Evolutionary conservation across 2,113 vertebrate genomes (phyloP), one percentile per base, ranked within the genome.

Genomic region (Sitta europaea): DNA sequence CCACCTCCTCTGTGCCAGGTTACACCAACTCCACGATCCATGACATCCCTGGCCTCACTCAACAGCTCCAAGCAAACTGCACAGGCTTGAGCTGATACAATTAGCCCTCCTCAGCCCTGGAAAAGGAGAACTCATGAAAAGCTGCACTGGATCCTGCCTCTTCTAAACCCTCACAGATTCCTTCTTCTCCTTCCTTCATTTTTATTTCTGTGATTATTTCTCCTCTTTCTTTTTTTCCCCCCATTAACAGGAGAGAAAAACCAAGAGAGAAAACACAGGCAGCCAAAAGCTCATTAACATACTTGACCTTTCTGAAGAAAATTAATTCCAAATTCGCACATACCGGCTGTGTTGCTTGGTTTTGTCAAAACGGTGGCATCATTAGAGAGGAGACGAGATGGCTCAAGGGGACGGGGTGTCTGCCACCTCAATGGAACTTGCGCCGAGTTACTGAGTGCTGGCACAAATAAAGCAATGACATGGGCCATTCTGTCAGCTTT

Each of bases 311-410:
- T 97, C 77, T 51, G 93, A 97, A 62, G 97, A 97, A 98, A 98
- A 98, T 98, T 97, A 98, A 98, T 98, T 98, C 97, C 95, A 97
- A 98, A 96, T 98, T 98, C 97, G 96, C 98, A 98, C 97, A 66
- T 98, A 97, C 98, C 76, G 67, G 97, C 97, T 97, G 96, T 35
- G 95, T 47, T 94, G 97, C 97, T 98, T 96, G 92, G 97, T 97
- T 98, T 97, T 98, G 98, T 98, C 98, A 98, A 86, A 98, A 97
- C 45, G 57, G 70, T 96, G 97, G 93, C 98, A 97, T 98, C 98
- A 97, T 98, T 97, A 98, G 97, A 96, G 96, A 94, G 94, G 96
- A 97, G 98, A 96, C 29, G 97, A 97, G 94, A 96, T 96, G 97
- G 97, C 98, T 97, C 29, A 90, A 96, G 97, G 98, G 98, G 97